A percentile compares a stretch with the other conserved stretches of the same genome.
Conservation (phyloP, 1,140 invertebrate genomes). For the Scaptomyza pallida region DNA sequence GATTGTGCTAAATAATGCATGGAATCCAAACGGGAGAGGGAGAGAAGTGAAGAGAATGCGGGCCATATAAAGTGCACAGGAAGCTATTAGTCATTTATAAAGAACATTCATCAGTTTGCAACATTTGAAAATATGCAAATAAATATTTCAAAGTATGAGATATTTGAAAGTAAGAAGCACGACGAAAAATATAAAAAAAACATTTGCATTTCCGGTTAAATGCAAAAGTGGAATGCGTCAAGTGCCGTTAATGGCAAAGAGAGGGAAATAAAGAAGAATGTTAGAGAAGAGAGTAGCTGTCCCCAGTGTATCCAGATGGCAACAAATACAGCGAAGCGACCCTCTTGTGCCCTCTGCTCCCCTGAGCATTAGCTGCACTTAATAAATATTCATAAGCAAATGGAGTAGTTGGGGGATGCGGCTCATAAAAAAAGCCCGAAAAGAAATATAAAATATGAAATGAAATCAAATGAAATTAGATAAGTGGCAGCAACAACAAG, state of each 20-base stretch:
- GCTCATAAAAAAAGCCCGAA: slow-evolving; percentile 53
- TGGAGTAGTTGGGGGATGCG: slow-evolving; percentile 10
- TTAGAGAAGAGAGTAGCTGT: not conserved
- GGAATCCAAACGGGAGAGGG: not conserved
- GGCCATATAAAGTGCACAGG: slow-evolving; percentile 39
- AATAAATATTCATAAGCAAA: slow-evolving; percentile 71
- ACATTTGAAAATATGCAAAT: slow-evolving; percentile 33
- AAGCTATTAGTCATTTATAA: slow-evolving; percentile 48
- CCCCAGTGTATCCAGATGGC: slow-evolving; percentile 13
- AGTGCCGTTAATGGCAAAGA: slow-evolving; percentile 50
- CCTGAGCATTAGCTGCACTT: slow-evolving; percentile 52
- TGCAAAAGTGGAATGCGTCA: slow-evolving; percentile 50
- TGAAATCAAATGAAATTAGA: slow-evolving; percentile 71
- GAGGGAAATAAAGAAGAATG: not conserved
- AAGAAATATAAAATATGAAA: slow-evolving; percentile 44
- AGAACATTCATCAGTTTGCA: slow-evolving; percentile 39
- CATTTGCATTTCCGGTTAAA: slow-evolving; percentile 79
- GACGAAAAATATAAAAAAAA: too few relatives aligned
- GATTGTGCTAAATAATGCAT: slow-evolving; percentile 46
- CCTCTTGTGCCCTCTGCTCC: not conserved
- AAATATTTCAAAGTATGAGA: slow-evolving; percentile 6
- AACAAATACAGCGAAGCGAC: not conserved
- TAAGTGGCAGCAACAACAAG: slow-evolving; percentile 5
- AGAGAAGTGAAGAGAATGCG: not conserved
- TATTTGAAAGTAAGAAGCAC: slow-evolving; percentile 54